phyloP scores from a whole-genome alignment of 2,113 vertebrate species.

The Pelusios castaneus region DNA sequence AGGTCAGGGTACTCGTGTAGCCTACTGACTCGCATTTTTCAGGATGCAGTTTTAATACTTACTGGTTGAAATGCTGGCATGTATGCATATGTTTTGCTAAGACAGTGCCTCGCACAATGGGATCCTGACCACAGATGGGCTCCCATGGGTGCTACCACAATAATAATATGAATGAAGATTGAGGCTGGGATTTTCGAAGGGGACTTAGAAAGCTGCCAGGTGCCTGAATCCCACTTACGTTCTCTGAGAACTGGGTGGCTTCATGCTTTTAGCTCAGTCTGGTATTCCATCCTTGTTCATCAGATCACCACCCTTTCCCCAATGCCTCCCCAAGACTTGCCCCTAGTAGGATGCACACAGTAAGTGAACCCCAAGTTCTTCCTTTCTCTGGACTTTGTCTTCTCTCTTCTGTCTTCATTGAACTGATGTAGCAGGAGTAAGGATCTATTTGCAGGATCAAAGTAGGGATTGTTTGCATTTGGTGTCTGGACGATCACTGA shows the following conservation, averaged over 20 bases:
- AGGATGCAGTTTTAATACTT: not conserved
- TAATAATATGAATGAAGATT: not conserved
- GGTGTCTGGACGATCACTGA: not conserved
- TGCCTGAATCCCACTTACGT: not conserved
- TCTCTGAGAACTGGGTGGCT: not conserved
- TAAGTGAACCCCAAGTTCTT: no score
- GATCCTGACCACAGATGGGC: fast-evolving
- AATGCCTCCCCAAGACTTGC: no score
- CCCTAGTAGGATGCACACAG: no score
- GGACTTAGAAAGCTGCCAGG: not conserved
- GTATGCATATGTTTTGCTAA: not conserved
- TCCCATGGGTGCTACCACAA: not conserved
- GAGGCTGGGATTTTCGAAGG: not conserved
- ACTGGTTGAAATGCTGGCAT: not conserved
- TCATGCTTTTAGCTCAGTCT: not conserved
- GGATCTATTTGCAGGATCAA: not conserved
- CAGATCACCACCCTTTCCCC: no score
- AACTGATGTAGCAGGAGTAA: no score
- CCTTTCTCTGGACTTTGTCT: no score
- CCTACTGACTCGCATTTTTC: not conserved
- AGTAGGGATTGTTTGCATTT: not conserved
- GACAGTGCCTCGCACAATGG: fast-evolving
- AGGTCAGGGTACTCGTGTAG: not conserved
- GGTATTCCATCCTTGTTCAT: no score
- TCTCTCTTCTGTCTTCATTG: no score